These are phyloP conservation scores for Bombus turneri DNA, from an alignment of 1,140 invertebrate genomes.

Conservation along the genomic window DNA sequence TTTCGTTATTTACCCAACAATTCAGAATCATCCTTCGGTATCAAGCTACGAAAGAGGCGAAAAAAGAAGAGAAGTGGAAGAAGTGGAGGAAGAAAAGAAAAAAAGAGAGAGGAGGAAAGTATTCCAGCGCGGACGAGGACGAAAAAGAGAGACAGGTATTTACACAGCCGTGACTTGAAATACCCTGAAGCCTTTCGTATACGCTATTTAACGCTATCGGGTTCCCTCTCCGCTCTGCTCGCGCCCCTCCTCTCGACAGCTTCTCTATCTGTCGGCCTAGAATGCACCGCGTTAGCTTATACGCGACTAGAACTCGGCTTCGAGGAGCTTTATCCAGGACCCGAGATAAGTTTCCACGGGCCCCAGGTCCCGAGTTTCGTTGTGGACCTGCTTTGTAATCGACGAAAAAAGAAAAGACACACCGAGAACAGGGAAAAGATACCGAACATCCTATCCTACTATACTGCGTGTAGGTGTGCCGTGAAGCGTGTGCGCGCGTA, in stretches of 20 bases:
- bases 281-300: slow-evolving; percentile 51
- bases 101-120: not conserved
- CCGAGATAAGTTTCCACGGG: slow-evolving; percentile 53
- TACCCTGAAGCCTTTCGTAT: slow-evolving; percentile 28
- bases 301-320: slow-evolving; percentile 49
- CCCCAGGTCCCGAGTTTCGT: slow-evolving; percentile 32
- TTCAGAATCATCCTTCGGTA: slow-evolving; percentile 15
- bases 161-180: slow-evolving; percentile 28
- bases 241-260: slow-evolving; percentile 11
- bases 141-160: slow-evolving; percentile 19
- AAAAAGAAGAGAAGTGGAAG: too few relatives aligned
- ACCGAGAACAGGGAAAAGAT: not conserved
- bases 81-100: too few relatives aligned
- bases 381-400: not conserved
- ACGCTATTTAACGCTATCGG: slow-evolving; percentile 49
- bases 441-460: not conserved
- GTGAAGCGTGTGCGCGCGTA: slow-evolving; percentile 24
- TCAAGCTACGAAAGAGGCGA: slow-evolving; percentile 2
- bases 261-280: slow-evolving; percentile 56
- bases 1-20: slow-evolving; percentile 35
- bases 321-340: slow-evolving; percentile 33
- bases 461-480: slow-evolving; percentile 3
- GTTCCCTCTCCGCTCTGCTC: slow-evolving; percentile 29
- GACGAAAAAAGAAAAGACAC: slow-evolving; percentile 3
- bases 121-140: not conserved